Evolutionary conservation across 2,888 invertebrate genomes (phyloP), one percentile per base, ranked within the genome.

Genomic region (Coecobrya sp.): DNA sequence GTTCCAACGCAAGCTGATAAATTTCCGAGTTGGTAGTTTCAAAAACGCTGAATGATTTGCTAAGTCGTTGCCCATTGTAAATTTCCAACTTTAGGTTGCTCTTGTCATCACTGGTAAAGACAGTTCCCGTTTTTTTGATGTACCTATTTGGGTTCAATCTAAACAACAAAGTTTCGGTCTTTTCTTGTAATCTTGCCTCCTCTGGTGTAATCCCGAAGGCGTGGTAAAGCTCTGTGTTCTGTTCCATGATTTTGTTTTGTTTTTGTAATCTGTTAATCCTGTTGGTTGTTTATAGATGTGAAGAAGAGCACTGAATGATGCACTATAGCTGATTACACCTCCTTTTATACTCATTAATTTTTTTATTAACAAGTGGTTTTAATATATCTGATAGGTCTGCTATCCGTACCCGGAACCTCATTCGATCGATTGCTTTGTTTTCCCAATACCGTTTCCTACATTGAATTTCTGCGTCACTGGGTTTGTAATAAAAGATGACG

Each of bases 41-140:
- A n/a, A 42, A 73, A 5, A 73, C 22, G 5, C 7, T 36, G 22
- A 73, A 73, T n/a, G 73, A 42, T 22, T 73, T 73, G 16, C 11
- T 42, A 0, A 73, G 16, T 16, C 73, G 16, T n/a, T 45, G n/a
- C 1, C 42, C 73, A 22, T 16, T 11, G 11, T 36, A 73, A 8
- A 73, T 36, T 73, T 73, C 73, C 22, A 73, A 42, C 27, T 73
- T 73, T 8, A 73, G 8, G 10, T 13, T 16, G n/a, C 2, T 1
- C n/a, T 73, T 73, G n/a, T 36, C 36, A 10, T 73, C 73, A 16
- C 22, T n/a, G 1, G 19, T 4, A 3, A 16, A 42, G 7, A 73
- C n/a, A 5, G 73, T 73, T n/a, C 45, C 45, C 0, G 73, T 73
- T n/a, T 73, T 73, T 27, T 73, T 73, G 16, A 73, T 42, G 45